Evolutionary conservation across 2,888 invertebrate species (phyloP).

Genomic region (Esperia sulphurella): DNA sequence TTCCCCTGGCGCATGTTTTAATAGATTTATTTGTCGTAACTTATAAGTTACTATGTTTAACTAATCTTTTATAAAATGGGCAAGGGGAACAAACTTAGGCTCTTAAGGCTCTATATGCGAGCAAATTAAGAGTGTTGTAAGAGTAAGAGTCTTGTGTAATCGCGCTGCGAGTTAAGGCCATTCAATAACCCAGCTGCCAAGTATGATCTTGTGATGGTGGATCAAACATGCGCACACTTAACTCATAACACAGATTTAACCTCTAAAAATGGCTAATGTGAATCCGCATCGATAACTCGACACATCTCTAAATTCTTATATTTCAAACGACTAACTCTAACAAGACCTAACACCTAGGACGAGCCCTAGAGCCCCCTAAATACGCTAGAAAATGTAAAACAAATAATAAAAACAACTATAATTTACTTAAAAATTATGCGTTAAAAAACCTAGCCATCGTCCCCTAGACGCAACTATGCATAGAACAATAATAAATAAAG

Average conservation of each 20-base stretch:
- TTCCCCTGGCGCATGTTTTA: too few relatives aligned
- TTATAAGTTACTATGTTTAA: too few relatives aligned
- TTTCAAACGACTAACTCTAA: slow-evolving; percentile 51
- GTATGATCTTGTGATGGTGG: slow-evolving; percentile 37
- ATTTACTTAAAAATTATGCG: slow-evolving; percentile 77
- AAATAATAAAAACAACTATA: slow-evolving; percentile 75
- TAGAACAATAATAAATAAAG: slow-evolving; percentile 65
- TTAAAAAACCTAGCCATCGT: slow-evolving; percentile 67
- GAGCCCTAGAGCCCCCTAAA: slow-evolving; percentile 41
- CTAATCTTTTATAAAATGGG: too few relatives aligned
- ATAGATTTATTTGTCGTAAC: too few relatives aligned
- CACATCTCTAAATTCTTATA: slow-evolving; percentile 47
- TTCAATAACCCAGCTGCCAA: slow-evolving; percentile 29
- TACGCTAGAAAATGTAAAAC: slow-evolving; percentile 56
- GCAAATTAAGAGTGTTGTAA: too few relatives aligned
- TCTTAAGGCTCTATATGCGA: too few relatives aligned
- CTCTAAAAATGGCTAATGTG: slow-evolving; percentile 58
- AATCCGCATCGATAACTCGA: slow-evolving; percentile 37
- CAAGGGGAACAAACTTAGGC: too few relatives aligned
- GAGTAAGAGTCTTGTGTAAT: too few relatives aligned
- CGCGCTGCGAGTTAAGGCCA: neutral
- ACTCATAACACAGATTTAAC: slow-evolving; percentile 53
- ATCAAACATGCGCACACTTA: slow-evolving; percentile 31
- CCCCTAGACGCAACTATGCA: slow-evolving; percentile 53
- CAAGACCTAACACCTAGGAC: slow-evolving; percentile 47